Evolutionary conservation across 2,888 invertebrate species (phyloP), one percentile per base, ranked within the genome.

Genomic region (Tenthredo amoena): DNA sequence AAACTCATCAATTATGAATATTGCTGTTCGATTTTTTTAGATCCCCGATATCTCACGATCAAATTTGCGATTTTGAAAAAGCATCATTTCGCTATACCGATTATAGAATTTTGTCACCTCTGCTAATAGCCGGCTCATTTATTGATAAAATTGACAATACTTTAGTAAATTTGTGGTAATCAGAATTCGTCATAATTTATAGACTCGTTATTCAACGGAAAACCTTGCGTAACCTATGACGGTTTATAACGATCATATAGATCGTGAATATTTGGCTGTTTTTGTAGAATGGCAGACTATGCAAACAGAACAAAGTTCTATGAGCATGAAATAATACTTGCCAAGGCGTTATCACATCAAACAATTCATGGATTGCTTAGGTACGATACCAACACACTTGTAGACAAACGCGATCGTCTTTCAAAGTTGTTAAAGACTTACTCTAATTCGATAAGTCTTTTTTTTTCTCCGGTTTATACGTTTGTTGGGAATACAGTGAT

Each of bases 231-330:
- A 62, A 62, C 12, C 26, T 26, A 62, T 34, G 18, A 34, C 18
- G 31, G 18, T 18, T 12, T 34, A 10, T 68, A 68, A 68, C 15
- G 68, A 68, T 62, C 12, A 34, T 34, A 68, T 68, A 40, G 21
- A 15, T 10, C 62, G 34, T 62, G 40, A 40, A 81, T 62, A 58
- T 81, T 81, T 10, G 21, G 37, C 62, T 81, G 62, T 81, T 58
- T 62, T 81, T 58, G 9, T 62, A 81, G 12, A 9, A 37, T 26
- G 62, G 81, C 12, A 37, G 81, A 62, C 31, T 40, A 26, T 21
- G 40, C 81, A 81, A 62, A 40, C 81, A 58, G 58, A 40, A 81
- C 81, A 81, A 81, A 58, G 81, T 58, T 62, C 62, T 40, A 55
- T 37, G 6, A n/a, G n/a, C 40, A 81, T 81, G 21, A 50, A 81